Conservation (phyloP, 2,888 invertebrate species). For the Noctua pronuba region DNA sequence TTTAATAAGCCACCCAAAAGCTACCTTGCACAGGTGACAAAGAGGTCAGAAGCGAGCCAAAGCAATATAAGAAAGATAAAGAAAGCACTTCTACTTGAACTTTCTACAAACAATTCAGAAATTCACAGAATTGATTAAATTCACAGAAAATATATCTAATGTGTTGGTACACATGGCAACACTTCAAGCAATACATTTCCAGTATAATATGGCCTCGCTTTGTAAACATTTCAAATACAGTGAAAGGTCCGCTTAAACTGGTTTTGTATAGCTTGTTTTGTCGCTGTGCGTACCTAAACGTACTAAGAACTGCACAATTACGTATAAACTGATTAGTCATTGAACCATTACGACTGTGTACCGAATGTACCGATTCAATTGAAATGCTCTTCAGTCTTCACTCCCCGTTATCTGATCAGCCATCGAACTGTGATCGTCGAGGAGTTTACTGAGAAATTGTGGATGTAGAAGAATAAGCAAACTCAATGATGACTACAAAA, state of each 20-base stretch:
- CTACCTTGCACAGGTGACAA: not conserved
- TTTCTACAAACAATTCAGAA: slow-evolving; percentile 1
- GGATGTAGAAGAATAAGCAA: slow-evolving; percentile 1
- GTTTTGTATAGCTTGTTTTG: too few species aligned
- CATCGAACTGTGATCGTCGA: slow-evolving; percentile 32
- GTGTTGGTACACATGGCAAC: not conserved
- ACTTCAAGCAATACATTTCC: too few species aligned
- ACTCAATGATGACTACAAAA: not conserved
- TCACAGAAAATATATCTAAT: slow-evolving; percentile 8
- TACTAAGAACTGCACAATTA: slow-evolving; percentile 21
- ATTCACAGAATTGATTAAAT: not conserved
- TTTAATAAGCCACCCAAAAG: not conserved
- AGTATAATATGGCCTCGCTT: too few species aligned
- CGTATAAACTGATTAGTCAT: slow-evolving; percentile 55
- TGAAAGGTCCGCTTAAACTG: too few species aligned
- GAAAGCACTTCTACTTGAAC: not conserved
- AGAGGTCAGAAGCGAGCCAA: not conserved
- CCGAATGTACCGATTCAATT: slow-evolving; percentile 37
- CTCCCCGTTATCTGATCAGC: slow-evolving; percentile 42
- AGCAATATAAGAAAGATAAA: not conserved
- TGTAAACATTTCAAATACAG: too few species aligned
- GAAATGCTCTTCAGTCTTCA: slow-evolving; percentile 28
- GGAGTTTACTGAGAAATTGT: slow-evolving; percentile 38
- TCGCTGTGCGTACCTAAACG: not conserved
- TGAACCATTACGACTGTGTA: slow-evolving; percentile 42